These are phyloP conservation scores for Propithecus coquereli DNA, from an alignment of 2,113 vertebrate species.

Conservation along the genomic window DNA sequence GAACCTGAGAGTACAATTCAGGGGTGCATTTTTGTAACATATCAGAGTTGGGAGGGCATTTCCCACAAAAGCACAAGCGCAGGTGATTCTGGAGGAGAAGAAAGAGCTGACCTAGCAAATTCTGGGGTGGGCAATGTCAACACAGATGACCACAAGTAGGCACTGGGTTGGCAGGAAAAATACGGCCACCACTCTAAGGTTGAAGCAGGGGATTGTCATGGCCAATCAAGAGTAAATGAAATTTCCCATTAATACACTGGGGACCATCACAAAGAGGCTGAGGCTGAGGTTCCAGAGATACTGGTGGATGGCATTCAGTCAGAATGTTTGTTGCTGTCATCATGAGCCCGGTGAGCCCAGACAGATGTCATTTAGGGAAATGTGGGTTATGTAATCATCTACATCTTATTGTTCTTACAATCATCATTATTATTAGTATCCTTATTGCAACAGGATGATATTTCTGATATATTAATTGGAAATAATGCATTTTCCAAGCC, in stretches of 20 bases:
- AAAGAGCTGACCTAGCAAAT: neutral
- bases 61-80: neutral
- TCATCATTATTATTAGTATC: neutral
- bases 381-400: neutral
- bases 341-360: neutral
- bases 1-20: neutral
- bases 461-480: neutral
- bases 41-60: neutral
- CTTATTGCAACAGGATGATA: neutral
- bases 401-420: neutral
- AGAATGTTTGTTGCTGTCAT: neutral
- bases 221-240: neutral
- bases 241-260: neutral
- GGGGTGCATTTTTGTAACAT: neutral
- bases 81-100: neutral
- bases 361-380: neutral
- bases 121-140: neutral
- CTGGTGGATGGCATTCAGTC: neutral
- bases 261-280: neutral
- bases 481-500: neutral
- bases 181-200: neutral
- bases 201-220: neutral
- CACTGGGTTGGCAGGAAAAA: neutral
- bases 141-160: neutral
- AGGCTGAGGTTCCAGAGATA: neutral